A percentile compares a stretch with the other conserved stretches of the same genome.
Conservation (phyloP, 2,888 invertebrate genomes). For the Drosophila flavopinicola region DNA sequence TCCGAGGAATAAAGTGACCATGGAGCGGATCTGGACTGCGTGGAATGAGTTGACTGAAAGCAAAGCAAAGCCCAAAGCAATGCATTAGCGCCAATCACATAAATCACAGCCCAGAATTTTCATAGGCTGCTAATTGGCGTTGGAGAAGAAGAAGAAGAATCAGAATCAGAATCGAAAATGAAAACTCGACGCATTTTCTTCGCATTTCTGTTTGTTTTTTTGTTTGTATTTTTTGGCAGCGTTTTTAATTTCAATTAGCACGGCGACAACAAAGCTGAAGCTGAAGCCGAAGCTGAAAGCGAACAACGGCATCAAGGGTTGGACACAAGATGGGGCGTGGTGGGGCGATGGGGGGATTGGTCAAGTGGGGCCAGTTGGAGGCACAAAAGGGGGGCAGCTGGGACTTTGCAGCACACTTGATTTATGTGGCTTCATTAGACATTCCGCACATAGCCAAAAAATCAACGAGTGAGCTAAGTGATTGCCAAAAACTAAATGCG, state of each 20-base stretch:
- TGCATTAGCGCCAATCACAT: slow-evolving; percentile 34
- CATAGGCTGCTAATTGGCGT: slow-evolving; percentile 12
- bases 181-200: slow-evolving; percentile 11
- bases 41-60: slow-evolving; percentile 4
- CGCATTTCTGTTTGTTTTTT: neutral
- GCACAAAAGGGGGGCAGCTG: neutral
- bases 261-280: slow-evolving; percentile 44
- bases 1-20: neutral
- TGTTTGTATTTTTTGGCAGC: slow-evolving; percentile 51
- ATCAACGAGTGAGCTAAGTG: slow-evolving; percentile 55
- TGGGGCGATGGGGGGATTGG: slow-evolving; percentile 3
- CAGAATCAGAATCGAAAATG: slow-evolving; percentile 11
- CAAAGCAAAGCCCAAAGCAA: no score
- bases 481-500: slow-evolving; percentile 60
- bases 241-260: slow-evolving; percentile 76
- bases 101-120: slow-evolving; percentile 22
- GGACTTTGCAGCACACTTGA: slow-evolving; percentile 67
- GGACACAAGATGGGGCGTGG: no score
- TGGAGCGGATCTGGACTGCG: neutral
- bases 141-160: neutral
- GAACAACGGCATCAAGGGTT: neutral
- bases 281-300: slow-evolving; percentile 21
- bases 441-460: slow-evolving; percentile 69
- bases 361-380: slow-evolving; percentile 13
- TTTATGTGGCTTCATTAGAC: slow-evolving; percentile 83